Evolutionary conservation across 2,797 vertebrate genomes (phyloP).

Genomic region (Syncerus caffer): DNA sequence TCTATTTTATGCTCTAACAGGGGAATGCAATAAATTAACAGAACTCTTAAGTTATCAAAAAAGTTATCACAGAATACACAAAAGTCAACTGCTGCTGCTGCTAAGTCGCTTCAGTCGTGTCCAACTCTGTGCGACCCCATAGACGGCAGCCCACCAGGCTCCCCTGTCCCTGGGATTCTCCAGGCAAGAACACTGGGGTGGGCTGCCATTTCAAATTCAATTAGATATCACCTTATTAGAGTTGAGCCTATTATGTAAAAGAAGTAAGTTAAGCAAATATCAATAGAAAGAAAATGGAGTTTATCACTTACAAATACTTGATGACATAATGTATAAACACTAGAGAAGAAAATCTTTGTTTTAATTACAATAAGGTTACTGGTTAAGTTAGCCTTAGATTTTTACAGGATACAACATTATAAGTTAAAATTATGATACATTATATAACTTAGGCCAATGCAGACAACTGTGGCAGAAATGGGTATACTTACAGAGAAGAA

Average conservation of each 20-base stretch:
- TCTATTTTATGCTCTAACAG: not conserved
- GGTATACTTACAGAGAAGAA: not conserved
- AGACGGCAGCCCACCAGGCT: no score
- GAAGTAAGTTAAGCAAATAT: constrained; percentile 2
- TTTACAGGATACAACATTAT: not conserved
- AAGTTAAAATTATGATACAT: not conserved
- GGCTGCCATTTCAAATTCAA: not conserved
- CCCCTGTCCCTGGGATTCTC: no score
- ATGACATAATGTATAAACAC: not conserved
- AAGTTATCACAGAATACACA: not conserved
- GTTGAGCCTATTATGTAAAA: not conserved
- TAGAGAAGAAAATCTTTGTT: not conserved
- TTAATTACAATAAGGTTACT: constrained; percentile 11
- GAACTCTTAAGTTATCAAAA: constrained; percentile 30
- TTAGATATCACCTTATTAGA: not conserved
- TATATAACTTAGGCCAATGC: not conserved
- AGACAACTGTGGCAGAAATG: not conserved
- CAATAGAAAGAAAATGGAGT: not conserved
- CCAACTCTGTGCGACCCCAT: no score
- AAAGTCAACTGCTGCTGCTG: not conserved
- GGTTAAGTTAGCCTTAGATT: not conserved
- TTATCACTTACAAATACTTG: constrained; percentile 8
- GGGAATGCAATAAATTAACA: not conserved
- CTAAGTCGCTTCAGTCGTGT: no score
- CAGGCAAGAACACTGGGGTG: no score